Evolutionary conservation across 2,113 vertebrate species (phyloP), one percentile per base, ranked within the genome.

Genomic region (Syngnathus typhle): DNA sequence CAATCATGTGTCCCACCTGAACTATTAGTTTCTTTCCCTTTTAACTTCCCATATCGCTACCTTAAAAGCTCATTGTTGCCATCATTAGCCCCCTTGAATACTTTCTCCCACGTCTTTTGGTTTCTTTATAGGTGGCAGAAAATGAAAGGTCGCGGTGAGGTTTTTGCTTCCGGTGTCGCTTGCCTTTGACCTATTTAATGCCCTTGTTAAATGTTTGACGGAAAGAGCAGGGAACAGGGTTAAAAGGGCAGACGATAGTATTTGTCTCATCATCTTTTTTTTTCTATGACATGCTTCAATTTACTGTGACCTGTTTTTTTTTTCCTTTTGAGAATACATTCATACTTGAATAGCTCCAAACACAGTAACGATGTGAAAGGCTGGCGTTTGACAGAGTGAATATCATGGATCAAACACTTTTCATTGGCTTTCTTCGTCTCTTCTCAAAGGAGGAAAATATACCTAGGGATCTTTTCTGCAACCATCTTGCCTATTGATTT

Each of bases 141-240:
- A 84, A 81, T 78, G 21, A 82, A 81, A 85, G 76, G 79, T 75
- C 83, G 77, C 78, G 74, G 70, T 73, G 73, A 73, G 69, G 43
- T 5, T 67, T 52, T 59, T 32, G 63, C 59, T 74, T 74, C 77
- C 9, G 18, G 65, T 67, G 68, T 75, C 68, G 51, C 72, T 62
- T 7, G 60, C 68, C 76, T 74, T 60, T 65, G 72, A 54, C 68
- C 72, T 46, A 70, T 75, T 66, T 60, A 47, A 70, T 46, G 74
- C 58, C 75, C 70, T 64, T 41, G 70, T 65, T 69, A 77, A 88
- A 84, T 72, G 79, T 82, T 67, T 63, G 21, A 71, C 75, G 70
- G 74, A 71, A 80, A 77, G 80, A 76, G 43, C 44, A 19, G 38
- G 43, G 47, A 65, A 64, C 32, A 2, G 0, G 12, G 78, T 77